Evolutionary conservation across 2,113 vertebrate genomes (phyloP).

Genomic region (Oryzias woworae): DNA sequence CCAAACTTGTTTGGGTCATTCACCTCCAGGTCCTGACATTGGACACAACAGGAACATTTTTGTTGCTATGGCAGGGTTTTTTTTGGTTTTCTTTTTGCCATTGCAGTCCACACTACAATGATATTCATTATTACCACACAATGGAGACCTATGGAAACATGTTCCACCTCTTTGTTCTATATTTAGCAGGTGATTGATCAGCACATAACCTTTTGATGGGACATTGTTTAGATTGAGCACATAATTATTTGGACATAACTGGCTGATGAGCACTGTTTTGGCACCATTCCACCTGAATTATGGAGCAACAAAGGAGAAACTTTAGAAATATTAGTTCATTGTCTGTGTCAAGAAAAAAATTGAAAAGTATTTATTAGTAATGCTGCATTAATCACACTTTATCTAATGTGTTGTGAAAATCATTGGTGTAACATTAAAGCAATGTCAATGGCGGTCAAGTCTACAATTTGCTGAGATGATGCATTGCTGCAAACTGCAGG

Average conservation of each 20-base stretch:
- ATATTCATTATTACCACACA: too few species aligned
- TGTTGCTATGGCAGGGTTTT: too few species aligned
- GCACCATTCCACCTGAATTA: background rate
- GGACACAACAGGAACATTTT: too few species aligned
- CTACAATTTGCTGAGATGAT: background rate
- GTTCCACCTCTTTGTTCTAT: too few species aligned
- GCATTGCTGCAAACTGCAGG: background rate
- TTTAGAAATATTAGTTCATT: background rate
- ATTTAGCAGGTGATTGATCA: too few species aligned
- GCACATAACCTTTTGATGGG: background rate
- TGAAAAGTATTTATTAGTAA: slow-evolving; percentile 13
- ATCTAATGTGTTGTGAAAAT: slow-evolving; percentile 30
- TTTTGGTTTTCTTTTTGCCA: too few species aligned
- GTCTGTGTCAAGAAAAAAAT: slow-evolving; percentile 4
- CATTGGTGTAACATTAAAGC: slow-evolving; percentile 23
- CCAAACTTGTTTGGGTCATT: too few species aligned
- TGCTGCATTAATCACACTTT: slow-evolving; percentile 32
- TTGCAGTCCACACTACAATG: too few species aligned
- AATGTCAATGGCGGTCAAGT: slow-evolving; percentile 46
- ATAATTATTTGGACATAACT: slow-evolving; percentile 4
- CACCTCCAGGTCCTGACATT: too few species aligned
- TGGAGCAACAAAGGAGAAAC: background rate
- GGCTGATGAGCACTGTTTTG: background rate
- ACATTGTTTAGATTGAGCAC: background rate
- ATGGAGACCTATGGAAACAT: too few species aligned